Conservation (phyloP, 2,113 vertebrate genomes). For the Amphiprion ocellaris region DNA sequence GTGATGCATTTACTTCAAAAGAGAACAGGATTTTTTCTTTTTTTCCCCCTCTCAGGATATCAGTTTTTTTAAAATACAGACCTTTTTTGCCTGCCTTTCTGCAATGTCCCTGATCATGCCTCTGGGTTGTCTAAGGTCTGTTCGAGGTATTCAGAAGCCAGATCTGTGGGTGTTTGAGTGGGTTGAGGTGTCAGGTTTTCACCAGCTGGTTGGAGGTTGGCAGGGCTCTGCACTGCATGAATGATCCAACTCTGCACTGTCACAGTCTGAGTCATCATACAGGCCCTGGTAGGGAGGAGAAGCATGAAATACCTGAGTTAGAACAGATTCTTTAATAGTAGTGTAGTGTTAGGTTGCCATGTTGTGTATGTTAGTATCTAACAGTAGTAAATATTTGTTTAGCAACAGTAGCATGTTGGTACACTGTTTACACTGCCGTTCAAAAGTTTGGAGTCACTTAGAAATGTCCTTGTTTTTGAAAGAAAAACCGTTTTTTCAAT, state of each 20-base stretch:
- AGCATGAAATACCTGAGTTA: slow-evolving; percentile 9
- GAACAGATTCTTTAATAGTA: background rate
- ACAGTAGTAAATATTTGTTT: no score
- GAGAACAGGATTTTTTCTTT: slow-evolving; percentile 1
- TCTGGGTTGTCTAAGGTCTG: background rate
- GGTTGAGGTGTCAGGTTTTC: slow-evolving; percentile 67
- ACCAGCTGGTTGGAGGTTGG: slow-evolving; percentile 86
- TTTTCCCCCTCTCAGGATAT: background rate
- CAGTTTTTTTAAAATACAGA: slow-evolving; percentile 1
- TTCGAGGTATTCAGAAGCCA: slow-evolving; percentile 22
- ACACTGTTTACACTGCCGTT: no score
- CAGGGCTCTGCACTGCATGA: slow-evolving; percentile 88
- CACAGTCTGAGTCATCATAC: slow-evolving; percentile 94
- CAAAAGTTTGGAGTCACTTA: no score
- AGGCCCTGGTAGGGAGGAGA: slow-evolving; percentile 76
- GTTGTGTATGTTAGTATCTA: background rate
- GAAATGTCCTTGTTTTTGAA: no score
- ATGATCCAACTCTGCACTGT: slow-evolving; percentile 92
- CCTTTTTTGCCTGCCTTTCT: slow-evolving; percentile 24
- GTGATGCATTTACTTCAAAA: slow-evolving; percentile 17
- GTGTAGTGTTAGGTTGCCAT: background rate
- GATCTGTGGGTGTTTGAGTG: slow-evolving; percentile 31
- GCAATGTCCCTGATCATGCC: slow-evolving; percentile 26
- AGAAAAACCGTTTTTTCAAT: no score
- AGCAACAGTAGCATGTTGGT: background rate